Evolutionary conservation across 1,140 invertebrate species (phyloP).

Genomic region (Bradysia coprophila): DNA sequence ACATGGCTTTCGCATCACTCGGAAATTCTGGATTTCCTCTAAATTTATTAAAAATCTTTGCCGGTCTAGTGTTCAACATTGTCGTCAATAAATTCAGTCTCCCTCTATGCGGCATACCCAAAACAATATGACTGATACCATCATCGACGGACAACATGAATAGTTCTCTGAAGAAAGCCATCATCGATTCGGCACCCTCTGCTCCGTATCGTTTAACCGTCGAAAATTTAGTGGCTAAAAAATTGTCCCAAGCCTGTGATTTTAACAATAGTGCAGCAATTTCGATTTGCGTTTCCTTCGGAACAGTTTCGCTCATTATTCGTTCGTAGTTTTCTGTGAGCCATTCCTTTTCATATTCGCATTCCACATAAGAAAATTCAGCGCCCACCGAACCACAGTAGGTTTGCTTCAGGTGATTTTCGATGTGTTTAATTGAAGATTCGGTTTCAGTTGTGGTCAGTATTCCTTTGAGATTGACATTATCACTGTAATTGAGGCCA

Average conservation of each 20-base stretch:
- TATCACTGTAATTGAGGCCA: background rate
- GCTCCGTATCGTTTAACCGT: constrained; percentile 88
- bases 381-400: background rate
- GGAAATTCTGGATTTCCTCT: constrained; percentile 78
- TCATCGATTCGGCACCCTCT: constrained; percentile 85
- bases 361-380: constrained; percentile 1
- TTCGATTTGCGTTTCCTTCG: constrained; percentile 4
- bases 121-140: constrained; percentile 52
- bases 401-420: background rate
- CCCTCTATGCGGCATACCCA: constrained; percentile 87
- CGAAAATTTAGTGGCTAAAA: constrained; percentile 80
- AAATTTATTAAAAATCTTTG: constrained; percentile 71
- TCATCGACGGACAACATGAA: constrained; percentile 38
- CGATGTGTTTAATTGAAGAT: background rate
- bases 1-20: constrained; percentile 56
- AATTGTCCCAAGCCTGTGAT: constrained; percentile 85
- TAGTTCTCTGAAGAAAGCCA: constrained; percentile 69
- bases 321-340: background rate
- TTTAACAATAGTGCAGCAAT: constrained; percentile 70
- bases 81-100: constrained; percentile 75
- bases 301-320: background rate
- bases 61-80: constrained; percentile 67
- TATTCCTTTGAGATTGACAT: background rate
- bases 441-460: background rate
- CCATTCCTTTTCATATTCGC: constrained; percentile 1